Base-by-base conservation (phyloP, 2,888 invertebrate species). In the Phyto melanocephala region DNA sequence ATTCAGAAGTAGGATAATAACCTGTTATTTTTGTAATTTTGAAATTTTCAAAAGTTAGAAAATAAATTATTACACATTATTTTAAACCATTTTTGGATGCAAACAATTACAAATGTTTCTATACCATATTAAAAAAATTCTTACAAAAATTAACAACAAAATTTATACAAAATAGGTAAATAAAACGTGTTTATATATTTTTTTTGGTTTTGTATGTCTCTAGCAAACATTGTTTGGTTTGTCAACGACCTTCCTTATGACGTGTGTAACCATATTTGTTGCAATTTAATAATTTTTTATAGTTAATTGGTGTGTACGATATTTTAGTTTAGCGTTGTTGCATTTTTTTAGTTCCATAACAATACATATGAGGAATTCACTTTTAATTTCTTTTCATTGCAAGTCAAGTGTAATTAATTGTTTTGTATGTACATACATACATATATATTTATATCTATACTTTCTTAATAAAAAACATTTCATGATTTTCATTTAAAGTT, bases 361-460 rank as follows among this genome's bases (percentile, higher is more conserved):
- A 65, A 65, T 79, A 76, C 79, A 62, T 79, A 76, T 52, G 75
- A 82, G 79, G 75, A 79, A 76, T 85, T 88, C 85, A 89, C 88
- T 89, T 88, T 89, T 89, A 88, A 89, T 89, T 89, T 89, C 89
- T 88, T 89, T 89, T 89, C 89, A 89, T 87, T 89, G 88, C 81
- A 86, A 86, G 60, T 60, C 52, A 82, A 67, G 76, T 80, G 68
- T 77, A 74, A 70, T 83, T 68, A 56, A 71, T 79, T 72, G 54
- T 56, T 76, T 71, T 60, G 15, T 72, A 62, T n/a, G n/a, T 58
- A 40, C 22, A 2, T 67, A 62, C 24, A 62, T 22, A 70, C 15
- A 71, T 60, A 33, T 17, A 8, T 50, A 28, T 28, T 28, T 6
- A 28, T 28, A 28, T 28, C 3, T 28, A 5, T 5, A 6, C 3